A percentile compares a stretch with the other conserved stretches of the same genome.
Evolutionary conservation across 1,140 invertebrate genomes (phyloP).

Genomic region (Anagrus nilaparvatae): DNA sequence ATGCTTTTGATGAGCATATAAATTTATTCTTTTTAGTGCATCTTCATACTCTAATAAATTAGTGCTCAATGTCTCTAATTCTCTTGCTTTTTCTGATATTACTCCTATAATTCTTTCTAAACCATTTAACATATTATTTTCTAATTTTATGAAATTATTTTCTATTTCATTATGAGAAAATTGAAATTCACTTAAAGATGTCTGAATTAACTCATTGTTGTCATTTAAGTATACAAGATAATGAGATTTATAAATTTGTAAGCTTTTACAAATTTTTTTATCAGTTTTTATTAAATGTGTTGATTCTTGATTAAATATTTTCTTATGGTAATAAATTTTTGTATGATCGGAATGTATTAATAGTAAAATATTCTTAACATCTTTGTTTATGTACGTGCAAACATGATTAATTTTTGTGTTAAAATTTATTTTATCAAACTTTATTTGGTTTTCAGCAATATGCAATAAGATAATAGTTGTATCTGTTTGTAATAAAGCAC

Average conservation of each 20-base stretch:
- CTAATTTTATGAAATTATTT: slow-evolving; percentile 19
- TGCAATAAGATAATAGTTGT: slow-evolving; percentile 20
- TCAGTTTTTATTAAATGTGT: slow-evolving; percentile 9
- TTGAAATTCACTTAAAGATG: slow-evolving; percentile 17
- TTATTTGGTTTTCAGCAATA: slow-evolving; percentile 14
- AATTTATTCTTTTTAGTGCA: slow-evolving; percentile 27
- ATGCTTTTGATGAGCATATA: slow-evolving; percentile 25
- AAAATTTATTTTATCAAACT: slow-evolving; percentile 23
- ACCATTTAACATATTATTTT: slow-evolving; percentile 23
- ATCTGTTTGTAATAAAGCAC: slow-evolving; percentile 21
- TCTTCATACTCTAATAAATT: slow-evolving; percentile 18
- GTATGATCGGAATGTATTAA: slow-evolving; percentile 23
- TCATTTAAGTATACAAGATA: slow-evolving; percentile 18
- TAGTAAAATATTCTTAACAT: slow-evolving; percentile 19
- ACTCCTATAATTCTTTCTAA: slow-evolving; percentile 21
- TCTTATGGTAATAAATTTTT: slow-evolving; percentile 20
- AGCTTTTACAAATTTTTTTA: slow-evolving; percentile 18
- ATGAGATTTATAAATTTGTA: slow-evolving; percentile 18
- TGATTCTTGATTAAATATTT: slow-evolving; percentile 16
- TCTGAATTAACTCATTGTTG: slow-evolving; percentile 16
- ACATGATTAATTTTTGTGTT: slow-evolving; percentile 13
- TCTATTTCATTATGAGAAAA: not conserved
- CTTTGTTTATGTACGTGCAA: slow-evolving; percentile 18
- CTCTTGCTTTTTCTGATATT: slow-evolving; percentile 22
- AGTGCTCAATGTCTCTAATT: slow-evolving; percentile 7